These are phyloP conservation scores for Drosophila sp. DNA, from an alignment of 1,140 invertebrate species.

Conservation along the genomic window DNA sequence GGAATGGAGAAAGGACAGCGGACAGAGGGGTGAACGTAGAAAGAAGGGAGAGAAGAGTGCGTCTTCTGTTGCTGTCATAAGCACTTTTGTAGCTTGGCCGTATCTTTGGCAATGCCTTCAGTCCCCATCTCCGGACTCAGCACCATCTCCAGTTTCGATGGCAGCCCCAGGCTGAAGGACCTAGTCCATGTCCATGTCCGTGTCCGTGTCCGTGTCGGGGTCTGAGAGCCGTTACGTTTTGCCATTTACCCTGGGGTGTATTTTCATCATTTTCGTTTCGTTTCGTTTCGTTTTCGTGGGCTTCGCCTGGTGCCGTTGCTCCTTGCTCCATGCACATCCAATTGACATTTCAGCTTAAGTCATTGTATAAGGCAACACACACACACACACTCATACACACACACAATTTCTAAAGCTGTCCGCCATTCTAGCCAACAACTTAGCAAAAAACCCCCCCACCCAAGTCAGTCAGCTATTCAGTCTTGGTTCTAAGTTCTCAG, in stretches of 20 bases:
- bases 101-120: slow-evolving; percentile 38
- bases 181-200: not conserved
- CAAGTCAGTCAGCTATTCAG: slow-evolving; percentile 37
- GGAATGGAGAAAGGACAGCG: not conserved
- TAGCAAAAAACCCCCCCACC: slow-evolving; percentile 25
- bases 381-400: slow-evolving; percentile 11
- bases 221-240: slow-evolving; percentile 57
- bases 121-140: not conserved
- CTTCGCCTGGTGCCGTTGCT: slow-evolving; percentile 30
- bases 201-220: slow-evolving; percentile 9
- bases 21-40: not conserved
- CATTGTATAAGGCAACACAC: slow-evolving; percentile 67
- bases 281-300: slow-evolving; percentile 63
- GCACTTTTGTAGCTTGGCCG: slow-evolving; percentile 68
- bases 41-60: not conserved
- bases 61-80: slow-evolving; percentile 68
- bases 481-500: not conserved
- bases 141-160: not conserved
- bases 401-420: slow-evolving; percentile 54
- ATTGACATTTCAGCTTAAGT: slow-evolving; percentile 83
- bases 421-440: slow-evolving; percentile 62
- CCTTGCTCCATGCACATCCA: slow-evolving; percentile 67
- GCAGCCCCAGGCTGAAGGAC: slow-evolving; percentile 5
- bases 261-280: slow-evolving; percentile 76
- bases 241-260: slow-evolving; percentile 73